Conservation (phyloP, 2,888 invertebrate genomes). For the Caenorhabditis becei region DNA sequence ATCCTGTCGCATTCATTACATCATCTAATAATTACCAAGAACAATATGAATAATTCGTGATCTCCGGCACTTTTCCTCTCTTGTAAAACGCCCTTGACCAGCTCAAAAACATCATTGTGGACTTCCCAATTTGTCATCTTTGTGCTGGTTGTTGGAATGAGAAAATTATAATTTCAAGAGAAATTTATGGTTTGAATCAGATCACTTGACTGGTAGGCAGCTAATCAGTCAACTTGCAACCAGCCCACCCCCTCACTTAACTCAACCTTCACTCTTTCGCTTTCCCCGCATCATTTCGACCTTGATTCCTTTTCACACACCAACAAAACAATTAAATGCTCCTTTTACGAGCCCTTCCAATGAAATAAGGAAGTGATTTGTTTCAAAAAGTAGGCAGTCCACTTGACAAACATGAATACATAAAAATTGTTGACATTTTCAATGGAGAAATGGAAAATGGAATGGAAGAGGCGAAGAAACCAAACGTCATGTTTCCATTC, state of each 20-base stretch:
- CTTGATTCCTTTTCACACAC: neutral
- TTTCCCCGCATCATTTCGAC: neutral
- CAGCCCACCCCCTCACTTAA: neutral
- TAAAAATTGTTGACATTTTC: constrained; percentile 43
- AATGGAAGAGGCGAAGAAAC: too few species aligned
- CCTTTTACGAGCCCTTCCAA: neutral
- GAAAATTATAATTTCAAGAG: constrained; percentile 34
- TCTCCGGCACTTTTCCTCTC: neutral
- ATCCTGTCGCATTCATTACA: neutral
- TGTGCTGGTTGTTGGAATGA: neutral
- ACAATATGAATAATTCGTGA: constrained; percentile 1
- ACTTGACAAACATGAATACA: constrained; percentile 45
- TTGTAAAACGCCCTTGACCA: too few species aligned
- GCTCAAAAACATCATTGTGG: neutral
- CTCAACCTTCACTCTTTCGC: constrained; percentile 1
- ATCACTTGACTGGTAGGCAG: neutral
- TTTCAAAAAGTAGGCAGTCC: constrained; percentile 15
- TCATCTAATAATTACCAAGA: constrained; percentile 1
- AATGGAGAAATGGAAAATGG: too few species aligned
- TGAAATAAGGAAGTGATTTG: constrained; percentile 45
- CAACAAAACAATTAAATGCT: neutral
- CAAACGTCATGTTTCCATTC: too few species aligned
- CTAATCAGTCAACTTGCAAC: neutral
- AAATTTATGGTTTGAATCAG: constrained; percentile 20
- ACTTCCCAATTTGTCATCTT: neutral